phyloP scores from a whole-genome alignment of 2,888 invertebrate genomes.

The Morinoia aosen region DNA sequence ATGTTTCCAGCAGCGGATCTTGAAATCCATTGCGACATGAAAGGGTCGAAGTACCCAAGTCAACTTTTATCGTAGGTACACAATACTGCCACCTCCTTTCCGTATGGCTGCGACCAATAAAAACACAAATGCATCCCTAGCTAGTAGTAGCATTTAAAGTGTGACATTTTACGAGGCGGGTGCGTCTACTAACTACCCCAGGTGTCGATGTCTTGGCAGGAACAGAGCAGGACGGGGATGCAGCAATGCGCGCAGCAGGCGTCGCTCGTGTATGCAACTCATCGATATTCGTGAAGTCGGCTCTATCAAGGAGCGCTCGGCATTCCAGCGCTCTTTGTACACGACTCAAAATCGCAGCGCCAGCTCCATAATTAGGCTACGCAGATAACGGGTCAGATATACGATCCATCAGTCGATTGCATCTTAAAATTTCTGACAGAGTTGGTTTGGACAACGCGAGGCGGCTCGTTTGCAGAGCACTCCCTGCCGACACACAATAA shows the following conservation, averaged over 20 bases:
- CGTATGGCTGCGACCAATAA: too few species aligned
- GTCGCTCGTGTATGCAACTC: background rate
- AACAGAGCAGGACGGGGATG: background rate
- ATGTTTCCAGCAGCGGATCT: too few species aligned
- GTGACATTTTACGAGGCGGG: background rate
- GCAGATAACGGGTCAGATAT: slow-evolving; percentile 16
- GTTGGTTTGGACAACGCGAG: background rate
- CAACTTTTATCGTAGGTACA: too few species aligned
- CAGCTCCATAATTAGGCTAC: background rate
- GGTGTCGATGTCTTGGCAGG: background rate
- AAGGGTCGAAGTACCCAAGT: too few species aligned
- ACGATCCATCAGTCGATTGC: background rate
- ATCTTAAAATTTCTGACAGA: slow-evolving; percentile 12
- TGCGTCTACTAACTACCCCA: background rate
- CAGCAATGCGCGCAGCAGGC: background rate
- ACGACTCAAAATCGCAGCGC: background rate
- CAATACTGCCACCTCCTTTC: too few species aligned
- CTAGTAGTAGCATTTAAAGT: too few species aligned
- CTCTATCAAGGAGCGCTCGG: background rate
- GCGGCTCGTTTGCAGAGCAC: background rate
- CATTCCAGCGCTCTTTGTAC: slow-evolving; percentile 13
- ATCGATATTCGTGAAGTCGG: slow-evolving; percentile 30
- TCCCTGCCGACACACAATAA: background rate
- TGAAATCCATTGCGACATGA: too few species aligned
- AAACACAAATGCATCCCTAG: too few species aligned